Evolutionary conservation across 2,888 invertebrate genomes (phyloP).

Genomic region (Bimastos eiseni): DNA sequence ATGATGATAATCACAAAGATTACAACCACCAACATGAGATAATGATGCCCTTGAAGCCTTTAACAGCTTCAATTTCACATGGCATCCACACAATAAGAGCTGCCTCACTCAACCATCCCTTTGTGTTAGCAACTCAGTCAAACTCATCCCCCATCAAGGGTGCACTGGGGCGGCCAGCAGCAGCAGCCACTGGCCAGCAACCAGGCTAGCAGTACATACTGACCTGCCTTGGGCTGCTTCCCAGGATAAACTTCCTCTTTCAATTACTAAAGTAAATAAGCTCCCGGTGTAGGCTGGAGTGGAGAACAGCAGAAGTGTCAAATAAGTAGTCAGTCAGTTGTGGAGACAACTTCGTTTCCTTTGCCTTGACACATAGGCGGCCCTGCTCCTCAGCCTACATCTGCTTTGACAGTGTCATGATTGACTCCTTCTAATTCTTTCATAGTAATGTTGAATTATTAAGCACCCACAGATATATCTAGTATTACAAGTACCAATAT

Average conservation of each 20-base stretch:
- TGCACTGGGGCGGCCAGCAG: not conserved
- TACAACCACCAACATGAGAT: not conserved
- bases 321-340: not conserved
- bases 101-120: not conserved
- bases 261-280: not conserved
- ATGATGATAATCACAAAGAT: not conserved
- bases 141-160: not conserved
- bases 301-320: no score
- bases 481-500: not conserved
- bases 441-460: no score
- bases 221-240: not conserved
- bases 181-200: no score
- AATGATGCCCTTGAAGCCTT: not conserved
- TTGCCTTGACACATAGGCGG: not conserved
- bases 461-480: not conserved
- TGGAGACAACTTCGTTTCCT: no score
- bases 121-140: not conserved
- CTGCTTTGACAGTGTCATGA: no score
- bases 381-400: no score
- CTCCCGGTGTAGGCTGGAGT: no score
- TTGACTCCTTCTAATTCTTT: no score
- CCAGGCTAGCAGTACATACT: not conserved
- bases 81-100: not conserved
- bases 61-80: not conserved
- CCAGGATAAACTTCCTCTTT: not conserved